Evolutionary conservation across 1,140 invertebrate species (phyloP).

Genomic region (Centruroides sculpturatus): DNA sequence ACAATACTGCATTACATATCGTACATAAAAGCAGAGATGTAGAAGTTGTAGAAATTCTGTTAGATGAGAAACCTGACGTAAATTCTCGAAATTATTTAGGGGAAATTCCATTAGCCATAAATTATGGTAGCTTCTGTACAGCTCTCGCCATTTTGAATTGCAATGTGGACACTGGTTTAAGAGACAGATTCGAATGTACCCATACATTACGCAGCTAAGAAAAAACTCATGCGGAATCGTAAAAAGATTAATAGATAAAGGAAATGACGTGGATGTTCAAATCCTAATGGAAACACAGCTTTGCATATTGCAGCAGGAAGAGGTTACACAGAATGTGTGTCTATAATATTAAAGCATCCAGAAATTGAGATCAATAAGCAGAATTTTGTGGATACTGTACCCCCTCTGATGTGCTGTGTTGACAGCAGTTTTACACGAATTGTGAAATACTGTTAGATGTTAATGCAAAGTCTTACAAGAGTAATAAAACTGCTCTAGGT

Average conservation of each 20-base stretch:
- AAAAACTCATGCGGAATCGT: constrained; percentile 7
- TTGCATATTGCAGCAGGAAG: background rate
- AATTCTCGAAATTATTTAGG: constrained; percentile 62
- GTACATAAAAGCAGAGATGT: background rate
- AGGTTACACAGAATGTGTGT: no score
- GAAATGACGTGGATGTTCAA: background rate
- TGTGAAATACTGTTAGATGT: no score
- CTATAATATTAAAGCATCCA: background rate
- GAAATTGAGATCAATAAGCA: background rate
- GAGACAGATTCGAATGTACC: constrained; percentile 18
- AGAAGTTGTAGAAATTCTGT: background rate
- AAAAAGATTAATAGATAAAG: background rate
- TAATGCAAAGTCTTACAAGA: no score
- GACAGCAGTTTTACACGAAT: no score
- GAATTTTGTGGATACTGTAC: background rate
- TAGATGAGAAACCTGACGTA: constrained; percentile 14
- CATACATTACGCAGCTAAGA: constrained; percentile 8
- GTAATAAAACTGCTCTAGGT: background rate
- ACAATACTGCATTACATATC: background rate
- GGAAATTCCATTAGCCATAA: constrained; percentile 76
- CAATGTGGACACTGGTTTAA: constrained; percentile 7
- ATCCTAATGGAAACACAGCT: background rate
- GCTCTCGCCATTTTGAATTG: constrained; percentile 42
- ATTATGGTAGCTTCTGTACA: constrained; percentile 77
- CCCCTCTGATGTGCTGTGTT: no score